A percentile compares a stretch with the other conserved stretches of the same genome.
Evolutionary conservation across 2,888 invertebrate species (phyloP).

Genomic region (Metallyticus violacea): DNA sequence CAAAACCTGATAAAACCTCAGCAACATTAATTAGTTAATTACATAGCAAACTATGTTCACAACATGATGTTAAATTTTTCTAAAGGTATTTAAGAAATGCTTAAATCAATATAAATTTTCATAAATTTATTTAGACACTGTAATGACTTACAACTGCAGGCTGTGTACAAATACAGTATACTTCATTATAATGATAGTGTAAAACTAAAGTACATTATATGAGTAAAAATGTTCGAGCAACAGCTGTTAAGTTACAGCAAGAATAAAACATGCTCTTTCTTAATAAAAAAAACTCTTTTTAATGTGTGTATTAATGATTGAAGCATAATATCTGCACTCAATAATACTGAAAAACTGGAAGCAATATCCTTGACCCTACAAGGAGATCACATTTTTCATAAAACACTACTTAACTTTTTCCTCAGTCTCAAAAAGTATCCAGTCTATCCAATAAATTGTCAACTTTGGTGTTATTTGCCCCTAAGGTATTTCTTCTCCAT

Average conservation of each 20-base stretch:
- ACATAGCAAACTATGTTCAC: no score
- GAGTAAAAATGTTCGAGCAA: neutral
- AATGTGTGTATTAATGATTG: neutral
- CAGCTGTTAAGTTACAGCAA: neutral
- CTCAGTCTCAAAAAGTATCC: constrained; percentile 13
- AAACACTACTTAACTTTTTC: neutral
- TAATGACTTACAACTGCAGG: neutral
- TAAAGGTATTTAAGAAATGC: neutral
- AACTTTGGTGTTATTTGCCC: constrained; percentile 7
- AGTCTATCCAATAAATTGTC: constrained; percentile 6
- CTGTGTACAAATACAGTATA: neutral
- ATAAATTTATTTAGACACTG: constrained; percentile 7
- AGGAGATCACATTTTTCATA: constrained; percentile 13
- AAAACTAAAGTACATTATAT: constrained; percentile 2
- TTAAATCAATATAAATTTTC: neutral
- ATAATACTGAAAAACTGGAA: constrained; percentile 19
- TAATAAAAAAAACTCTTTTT: neutral
- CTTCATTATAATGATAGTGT: neutral
- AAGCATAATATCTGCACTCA: neutral
- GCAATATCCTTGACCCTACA: constrained; percentile 12
- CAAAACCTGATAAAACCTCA: no score
- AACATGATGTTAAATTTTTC: neutral
- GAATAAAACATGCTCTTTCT: constrained; percentile 2
- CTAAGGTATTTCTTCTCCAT: neutral
- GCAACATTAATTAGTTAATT: no score